Conservation (phyloP, 2,888 invertebrate genomes). For the Yponomeuta evonymella region DNA sequence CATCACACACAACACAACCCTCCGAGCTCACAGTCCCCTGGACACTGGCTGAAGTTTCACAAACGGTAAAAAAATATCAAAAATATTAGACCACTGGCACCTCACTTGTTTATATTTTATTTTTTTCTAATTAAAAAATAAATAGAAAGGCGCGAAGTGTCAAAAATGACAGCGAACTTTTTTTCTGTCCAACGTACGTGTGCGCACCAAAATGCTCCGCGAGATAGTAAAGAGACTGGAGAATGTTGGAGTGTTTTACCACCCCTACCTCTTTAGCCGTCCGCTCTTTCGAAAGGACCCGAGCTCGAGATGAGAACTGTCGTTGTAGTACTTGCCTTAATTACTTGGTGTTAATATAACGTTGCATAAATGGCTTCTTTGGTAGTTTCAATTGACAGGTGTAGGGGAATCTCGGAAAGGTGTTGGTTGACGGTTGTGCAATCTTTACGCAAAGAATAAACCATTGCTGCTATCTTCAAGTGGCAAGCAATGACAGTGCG, state of each 20-base stretch:
- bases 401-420: neutral
- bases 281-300: slow-evolving; percentile 66
- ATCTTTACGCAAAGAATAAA: neutral
- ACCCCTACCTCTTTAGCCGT: slow-evolving; percentile 66
- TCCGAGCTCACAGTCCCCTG: slow-evolving; percentile 41
- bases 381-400: neutral
- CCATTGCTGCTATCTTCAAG: neutral
- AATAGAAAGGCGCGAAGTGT: slow-evolving; percentile 24
- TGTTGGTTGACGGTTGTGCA: neutral
- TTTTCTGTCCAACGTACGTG: slow-evolving; percentile 33
- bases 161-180: slow-evolving; percentile 29
- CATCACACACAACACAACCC: slow-evolving; percentile 55
- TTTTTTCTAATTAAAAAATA: slow-evolving; percentile 9
- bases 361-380: slow-evolving; percentile 38
- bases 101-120: slow-evolving; percentile 8
- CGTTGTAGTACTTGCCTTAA: slow-evolving; percentile 26
- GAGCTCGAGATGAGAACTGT: slow-evolving; percentile 45
- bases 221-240: slow-evolving; percentile 55
- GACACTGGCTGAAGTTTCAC: slow-evolving; percentile 43
- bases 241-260: slow-evolving; percentile 63
- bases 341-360: slow-evolving; percentile 50
- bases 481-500: no score
- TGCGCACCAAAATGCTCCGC: slow-evolving; percentile 48
- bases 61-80: slow-evolving; percentile 22
- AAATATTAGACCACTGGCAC: slow-evolving; percentile 23